Evolutionary conservation across 2,113 vertebrate species (phyloP).

Genomic region (Illadopsis cleaveri): DNA sequence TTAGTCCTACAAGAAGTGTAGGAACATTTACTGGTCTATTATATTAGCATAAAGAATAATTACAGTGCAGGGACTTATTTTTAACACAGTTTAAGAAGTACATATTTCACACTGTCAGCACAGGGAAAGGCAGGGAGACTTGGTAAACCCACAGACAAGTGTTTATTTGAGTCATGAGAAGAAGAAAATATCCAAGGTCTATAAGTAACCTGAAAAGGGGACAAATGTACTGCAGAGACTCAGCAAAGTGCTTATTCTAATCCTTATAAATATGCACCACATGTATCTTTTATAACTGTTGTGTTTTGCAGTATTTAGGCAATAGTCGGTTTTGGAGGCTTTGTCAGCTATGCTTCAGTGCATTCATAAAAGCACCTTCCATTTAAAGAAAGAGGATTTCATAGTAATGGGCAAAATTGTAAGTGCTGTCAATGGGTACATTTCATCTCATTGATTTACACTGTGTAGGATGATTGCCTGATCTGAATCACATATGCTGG

Average conservation of each 20-base stretch:
- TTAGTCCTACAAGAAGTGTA: slow-evolving; percentile 43
- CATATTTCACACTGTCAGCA: neutral
- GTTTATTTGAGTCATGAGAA: slow-evolving; percentile 6
- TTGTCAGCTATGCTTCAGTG: slow-evolving; percentile 52
- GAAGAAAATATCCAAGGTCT: neutral
- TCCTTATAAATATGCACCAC: slow-evolving; percentile 47
- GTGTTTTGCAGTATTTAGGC: slow-evolving; percentile 55
- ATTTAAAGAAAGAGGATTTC: slow-evolving; percentile 51
- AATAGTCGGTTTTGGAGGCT: neutral
- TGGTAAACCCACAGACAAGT: neutral
- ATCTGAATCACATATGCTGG: neutral
- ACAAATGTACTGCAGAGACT: slow-evolving; percentile 5
- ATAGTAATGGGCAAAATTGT: slow-evolving; percentile 48
- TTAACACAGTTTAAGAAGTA: neutral
- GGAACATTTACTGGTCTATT: slow-evolving; percentile 11
- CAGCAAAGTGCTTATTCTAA: slow-evolving; percentile 43
- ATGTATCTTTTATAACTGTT: slow-evolving; percentile 40
- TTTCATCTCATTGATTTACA: slow-evolving; percentile 61
- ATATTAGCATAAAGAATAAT: slow-evolving; percentile 54
- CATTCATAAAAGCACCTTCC: slow-evolving; percentile 46
- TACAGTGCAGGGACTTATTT: neutral
- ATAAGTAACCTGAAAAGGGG: slow-evolving; percentile 6
- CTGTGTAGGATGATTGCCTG: slow-evolving; percentile 20
- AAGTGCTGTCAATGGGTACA: slow-evolving; percentile 57
- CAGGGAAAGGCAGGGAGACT: neutral